Evolutionary conservation across 2,113 vertebrate species (phyloP).

Genomic region (Astur gentilis): DNA sequence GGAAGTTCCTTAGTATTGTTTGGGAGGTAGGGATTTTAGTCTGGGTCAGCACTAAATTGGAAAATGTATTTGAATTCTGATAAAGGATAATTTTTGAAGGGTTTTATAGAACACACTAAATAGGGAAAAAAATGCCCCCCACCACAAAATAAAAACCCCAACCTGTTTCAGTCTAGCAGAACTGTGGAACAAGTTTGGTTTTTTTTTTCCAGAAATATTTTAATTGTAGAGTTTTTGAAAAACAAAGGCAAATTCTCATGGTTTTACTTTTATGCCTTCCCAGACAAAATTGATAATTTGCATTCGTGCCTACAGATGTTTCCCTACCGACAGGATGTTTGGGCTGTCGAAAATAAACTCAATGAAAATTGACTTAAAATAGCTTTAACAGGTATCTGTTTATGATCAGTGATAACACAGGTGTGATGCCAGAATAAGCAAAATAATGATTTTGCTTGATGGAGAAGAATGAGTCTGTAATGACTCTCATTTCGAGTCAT

Average conservation of each 20-base stretch:
- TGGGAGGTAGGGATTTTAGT: neutral
- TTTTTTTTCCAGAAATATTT: neutral
- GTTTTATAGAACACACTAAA: neutral
- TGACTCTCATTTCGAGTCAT: neutral
- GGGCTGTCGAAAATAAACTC: neutral
- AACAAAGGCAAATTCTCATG: neutral
- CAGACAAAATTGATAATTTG: neutral
- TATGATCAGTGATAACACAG: neutral
- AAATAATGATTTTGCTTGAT: neutral
- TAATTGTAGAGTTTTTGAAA: neutral
- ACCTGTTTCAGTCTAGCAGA: neutral
- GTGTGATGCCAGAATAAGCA: neutral
- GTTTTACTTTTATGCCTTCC: neutral
- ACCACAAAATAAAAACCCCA: neutral
- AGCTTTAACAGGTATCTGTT: neutral
- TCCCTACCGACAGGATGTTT: conserved; percentile 44
- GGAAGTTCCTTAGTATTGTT: neutral
- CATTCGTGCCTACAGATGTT: conserved; percentile 37
- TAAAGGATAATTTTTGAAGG: neutral
- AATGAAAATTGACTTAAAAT: neutral
- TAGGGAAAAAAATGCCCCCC: neutral
- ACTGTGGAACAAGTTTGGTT: neutral
- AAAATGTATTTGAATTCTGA: neutral
- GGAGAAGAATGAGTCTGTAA: neutral
- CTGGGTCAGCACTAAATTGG: neutral